These are phyloP conservation scores for Grantiella picta DNA, from an alignment of 2,113 vertebrate genomes.

Conservation along the genomic window DNA sequence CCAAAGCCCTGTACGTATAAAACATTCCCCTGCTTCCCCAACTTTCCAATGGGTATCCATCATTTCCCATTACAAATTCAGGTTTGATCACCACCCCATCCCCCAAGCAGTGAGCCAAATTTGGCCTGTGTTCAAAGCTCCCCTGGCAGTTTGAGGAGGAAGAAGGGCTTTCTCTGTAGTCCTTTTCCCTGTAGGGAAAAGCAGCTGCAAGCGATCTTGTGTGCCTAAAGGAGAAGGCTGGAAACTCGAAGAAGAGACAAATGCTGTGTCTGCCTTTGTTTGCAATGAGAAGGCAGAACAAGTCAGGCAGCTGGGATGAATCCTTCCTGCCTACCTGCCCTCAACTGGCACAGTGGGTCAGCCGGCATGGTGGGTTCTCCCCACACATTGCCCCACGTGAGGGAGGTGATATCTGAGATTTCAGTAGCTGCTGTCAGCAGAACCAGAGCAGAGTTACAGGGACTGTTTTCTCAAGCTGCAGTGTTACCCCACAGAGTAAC, in stretches of 20 bases:
- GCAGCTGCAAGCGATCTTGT: neutral
- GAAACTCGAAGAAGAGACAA: neutral
- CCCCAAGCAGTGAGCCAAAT: neutral
- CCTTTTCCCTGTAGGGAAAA: neutral
- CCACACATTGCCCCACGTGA: accelerated
- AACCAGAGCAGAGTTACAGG: neutral
- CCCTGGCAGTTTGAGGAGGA: neutral
- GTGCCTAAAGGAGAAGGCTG: neutral
- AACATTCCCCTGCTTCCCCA: neutral
- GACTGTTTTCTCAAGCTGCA: neutral
- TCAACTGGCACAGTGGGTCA: neutral
- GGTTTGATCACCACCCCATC: neutral
- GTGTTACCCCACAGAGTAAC: neutral
- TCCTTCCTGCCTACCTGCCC: neutral
- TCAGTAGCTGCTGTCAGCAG: neutral
- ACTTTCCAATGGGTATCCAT: accelerated
- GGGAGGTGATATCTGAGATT: neutral
- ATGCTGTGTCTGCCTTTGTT: neutral
- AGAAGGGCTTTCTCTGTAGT: neutral
- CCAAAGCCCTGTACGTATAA: accelerated
- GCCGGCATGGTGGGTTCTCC: neutral
- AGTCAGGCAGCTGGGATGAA: neutral
- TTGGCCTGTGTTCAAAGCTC: neutral
- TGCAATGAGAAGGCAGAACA: neutral
- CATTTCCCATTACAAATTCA: constrained; percentile 1